Evolutionary conservation across 2,888 invertebrate genomes (phyloP), one percentile per base, ranked within the genome.

Genomic region (Plebejus argus): DNA sequence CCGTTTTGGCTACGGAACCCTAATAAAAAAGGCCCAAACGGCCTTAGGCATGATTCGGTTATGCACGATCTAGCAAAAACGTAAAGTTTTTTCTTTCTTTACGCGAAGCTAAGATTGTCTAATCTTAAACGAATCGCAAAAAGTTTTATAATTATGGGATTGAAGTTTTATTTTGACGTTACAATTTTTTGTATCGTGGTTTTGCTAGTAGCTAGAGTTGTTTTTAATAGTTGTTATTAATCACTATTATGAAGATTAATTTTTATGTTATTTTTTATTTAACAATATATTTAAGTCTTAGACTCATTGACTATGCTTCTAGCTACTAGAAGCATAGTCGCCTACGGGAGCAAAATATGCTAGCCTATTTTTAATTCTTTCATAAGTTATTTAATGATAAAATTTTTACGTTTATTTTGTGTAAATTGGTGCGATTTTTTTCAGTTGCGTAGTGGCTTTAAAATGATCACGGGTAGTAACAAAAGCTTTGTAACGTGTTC

Each of bases 381-480:
- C 1, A 45, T 45, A 10, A 45, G 45, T 45, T 45, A 8, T 45
- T 10, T 45, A 45, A 10, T 45, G 10, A 33, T 33, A 33, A 33
- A 33, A 33, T n/a, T n/a, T n/a, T n/a, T n/a, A n/a, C 3, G 4
- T 35, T 35, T 35, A 35, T 35, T 6, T 35, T 35, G 35, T 35
- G 7, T 35, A 35, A 10, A 45, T 45, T 12, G 45, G 45, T 45
- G 45, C 23, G 8, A 58, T 1, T 12, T 61, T 28, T 66, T 15
- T 66, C 18, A 0, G 0, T 66, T 0, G 28, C 6, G 28, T 0
- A 5, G n/a, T n/a, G n/a, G n/a, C n/a, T 15, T 7, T 28, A n/a
- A 18, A 56, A 20, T 61, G 4, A 28, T 18, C 33, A 28, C 28
- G 77, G 81, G 80, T 79, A 80, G 80, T 82, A 81, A 83, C 83